Evolutionary conservation across 2,797 vertebrate species (phyloP).

Genomic region (Simalia tracyae): DNA sequence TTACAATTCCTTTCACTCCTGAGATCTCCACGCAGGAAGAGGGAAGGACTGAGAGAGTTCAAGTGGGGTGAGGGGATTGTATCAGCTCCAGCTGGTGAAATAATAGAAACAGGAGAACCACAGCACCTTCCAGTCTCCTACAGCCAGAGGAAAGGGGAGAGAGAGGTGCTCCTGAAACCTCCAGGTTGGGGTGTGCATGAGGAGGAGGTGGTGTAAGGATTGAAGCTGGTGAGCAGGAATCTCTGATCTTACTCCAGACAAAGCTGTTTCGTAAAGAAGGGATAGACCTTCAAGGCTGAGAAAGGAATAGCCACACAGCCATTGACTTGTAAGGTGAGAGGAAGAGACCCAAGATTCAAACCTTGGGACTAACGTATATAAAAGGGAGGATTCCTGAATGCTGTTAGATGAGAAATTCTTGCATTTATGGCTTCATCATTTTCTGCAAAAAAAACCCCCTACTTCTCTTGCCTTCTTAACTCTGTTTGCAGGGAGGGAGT

Average conservation of each 20-base stretch:
- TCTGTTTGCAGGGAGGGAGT: neutral
- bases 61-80: no score
- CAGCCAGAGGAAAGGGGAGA: neutral
- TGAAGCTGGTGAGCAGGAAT: neutral
- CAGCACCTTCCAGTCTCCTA: neutral
- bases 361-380: neutral
- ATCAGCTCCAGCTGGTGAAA: neutral
- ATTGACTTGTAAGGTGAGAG: neutral
- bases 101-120: neutral
- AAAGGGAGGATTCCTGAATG: neutral
- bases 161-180: neutral
- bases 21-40: no score
- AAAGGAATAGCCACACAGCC: neutral
- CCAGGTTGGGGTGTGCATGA: neutral
- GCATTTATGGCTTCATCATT: neutral
- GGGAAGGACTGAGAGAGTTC: no score
- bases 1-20: no score
- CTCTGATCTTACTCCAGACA: neutral
- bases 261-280: neutral
- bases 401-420: neutral
- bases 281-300: neutral
- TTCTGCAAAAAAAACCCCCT: neutral
- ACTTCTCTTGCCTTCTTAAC: neutral
- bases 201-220: neutral
- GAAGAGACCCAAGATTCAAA: neutral